Percentiles rank a stretch among this genome's conserved stretches.
These are phyloP conservation scores for Frankliniella intonsa DNA, from an alignment of 2,888 invertebrate genomes.

Conservation along the genomic window DNA sequence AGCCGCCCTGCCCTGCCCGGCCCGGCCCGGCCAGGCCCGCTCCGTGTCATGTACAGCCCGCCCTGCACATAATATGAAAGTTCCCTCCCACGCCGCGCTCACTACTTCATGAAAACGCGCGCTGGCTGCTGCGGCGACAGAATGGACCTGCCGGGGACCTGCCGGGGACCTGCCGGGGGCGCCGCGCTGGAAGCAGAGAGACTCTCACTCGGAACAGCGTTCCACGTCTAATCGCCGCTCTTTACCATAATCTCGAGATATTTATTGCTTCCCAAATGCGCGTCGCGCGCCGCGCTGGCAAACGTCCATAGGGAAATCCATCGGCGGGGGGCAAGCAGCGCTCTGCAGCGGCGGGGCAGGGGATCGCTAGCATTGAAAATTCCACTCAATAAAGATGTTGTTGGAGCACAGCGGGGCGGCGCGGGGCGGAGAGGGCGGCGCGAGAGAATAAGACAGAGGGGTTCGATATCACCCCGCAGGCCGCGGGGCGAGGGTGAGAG, in stretches of 20 bases:
- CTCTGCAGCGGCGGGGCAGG: not conserved
- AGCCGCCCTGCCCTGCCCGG: not conserved
- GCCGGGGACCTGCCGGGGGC: not conserved
- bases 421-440: no score
- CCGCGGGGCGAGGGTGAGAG: no score
- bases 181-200: not conserved
- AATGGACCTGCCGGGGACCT: no score
- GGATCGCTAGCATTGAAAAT: not conserved
- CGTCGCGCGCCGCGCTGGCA: not conserved
- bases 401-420: no score
- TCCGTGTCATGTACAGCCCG: no score
- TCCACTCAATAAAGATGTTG: no score
- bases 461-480: no score
- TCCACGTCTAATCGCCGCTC: not conserved
- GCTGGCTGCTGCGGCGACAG: no score
- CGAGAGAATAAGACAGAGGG: no score
- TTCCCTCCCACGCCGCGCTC: no score
- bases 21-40: not conserved
- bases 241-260: not conserved
- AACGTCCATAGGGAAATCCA: not conserved
- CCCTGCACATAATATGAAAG: no score
- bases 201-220: not conserved
- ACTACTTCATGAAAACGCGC: no score
- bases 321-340: not conserved
- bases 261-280: not conserved